These are phyloP conservation scores for Lasioglossum zephyrum DNA, from an alignment of 2,888 invertebrate genomes.

Conservation along the genomic window DNA sequence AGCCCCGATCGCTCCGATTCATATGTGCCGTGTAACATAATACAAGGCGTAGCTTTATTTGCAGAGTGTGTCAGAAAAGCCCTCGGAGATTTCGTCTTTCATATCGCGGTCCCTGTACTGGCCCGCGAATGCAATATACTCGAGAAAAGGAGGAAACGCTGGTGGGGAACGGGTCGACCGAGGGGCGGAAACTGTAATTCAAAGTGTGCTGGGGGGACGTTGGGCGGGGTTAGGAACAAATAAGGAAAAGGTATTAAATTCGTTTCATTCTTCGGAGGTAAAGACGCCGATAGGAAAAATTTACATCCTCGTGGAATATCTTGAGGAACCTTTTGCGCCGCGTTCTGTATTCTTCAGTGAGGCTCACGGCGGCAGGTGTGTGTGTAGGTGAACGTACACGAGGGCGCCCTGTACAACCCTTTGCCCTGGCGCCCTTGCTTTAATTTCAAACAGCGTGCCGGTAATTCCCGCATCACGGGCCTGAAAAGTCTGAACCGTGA, in stretches of 20 bases:
- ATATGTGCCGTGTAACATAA: slow-evolving; percentile 70
- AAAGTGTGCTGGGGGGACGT: slow-evolving; percentile 29
- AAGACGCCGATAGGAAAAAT: slow-evolving; percentile 34
- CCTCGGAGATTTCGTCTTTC: slow-evolving; percentile 73
- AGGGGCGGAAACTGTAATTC: slow-evolving; percentile 26
- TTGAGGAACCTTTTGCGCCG: slow-evolving; percentile 48
- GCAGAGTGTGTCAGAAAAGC: slow-evolving; percentile 75
- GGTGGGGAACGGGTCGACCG: background rate
- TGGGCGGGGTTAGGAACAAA: slow-evolving; percentile 38
- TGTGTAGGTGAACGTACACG: background rate
- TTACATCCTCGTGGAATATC: slow-evolving; percentile 46
- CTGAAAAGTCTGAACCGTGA: slow-evolving; percentile 61
- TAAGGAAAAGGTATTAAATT: slow-evolving; percentile 55
- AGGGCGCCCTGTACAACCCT: slow-evolving; percentile 41
- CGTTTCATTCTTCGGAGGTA: slow-evolving; percentile 41
- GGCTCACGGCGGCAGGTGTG: background rate
- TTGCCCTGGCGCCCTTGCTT: slow-evolving; percentile 58
- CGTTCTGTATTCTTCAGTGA: slow-evolving; percentile 19
- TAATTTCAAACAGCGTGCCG: slow-evolving; percentile 64
- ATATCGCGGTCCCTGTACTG: slow-evolving; percentile 35
- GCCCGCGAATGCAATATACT: slow-evolving; percentile 45
- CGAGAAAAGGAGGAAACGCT: slow-evolving; percentile 24
- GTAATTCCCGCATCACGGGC: slow-evolving; percentile 61
- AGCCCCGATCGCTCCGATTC: slow-evolving; percentile 69
- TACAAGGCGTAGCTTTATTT: slow-evolving; percentile 71